Evolutionary conservation across 2,888 invertebrate genomes (phyloP), one percentile per base, ranked within the genome.

Genomic region (Drosophila austrosaltans): DNA sequence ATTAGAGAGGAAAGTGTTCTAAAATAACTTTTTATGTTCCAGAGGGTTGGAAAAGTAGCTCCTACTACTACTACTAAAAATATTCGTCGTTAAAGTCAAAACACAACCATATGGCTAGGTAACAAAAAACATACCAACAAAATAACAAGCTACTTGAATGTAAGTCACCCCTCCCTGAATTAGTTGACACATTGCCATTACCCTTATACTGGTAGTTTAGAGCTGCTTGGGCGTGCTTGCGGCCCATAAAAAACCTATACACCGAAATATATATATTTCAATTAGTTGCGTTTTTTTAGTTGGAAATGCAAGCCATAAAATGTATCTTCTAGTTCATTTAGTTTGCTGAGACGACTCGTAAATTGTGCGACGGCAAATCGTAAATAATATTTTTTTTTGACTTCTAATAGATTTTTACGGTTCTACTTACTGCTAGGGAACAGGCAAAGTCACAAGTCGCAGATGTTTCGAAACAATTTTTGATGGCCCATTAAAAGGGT

Each of bases 91-190:
- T 87, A 88, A 88, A 88, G 71, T 79, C 89, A 79, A 48, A 48
- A 83, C 79, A 83, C 79, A 61, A 61, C 87, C 83, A 84, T 89
- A 89, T 84, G 83, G 89, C 68, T 69, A 81, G 87, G 87, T 89
- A 84, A 89, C 83, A 84, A 87, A 83, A 83, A 87, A 84, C 89
- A 48, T 48, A 48, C 48, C 48, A 84, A 83, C 89, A 89, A 89
- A 48, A 48, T 48, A 48, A 89, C 82, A 42, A 40, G 61, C 57
- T 69, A 42, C 68, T 58, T 40, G 7, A 30, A 32, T 57, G 61
- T 75, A 68, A 72, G 75, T 72, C 72, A 72, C 75, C 72, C 72
- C 62, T 53, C 22, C 48, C 12, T 48, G 48, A 48, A 25, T 25
- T 44, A 75, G 72, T 75, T 57, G 72, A 72, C 72, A 72, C 72